Conservation (phyloP, 2,113 vertebrate species). For the Petromus typicus region DNA sequence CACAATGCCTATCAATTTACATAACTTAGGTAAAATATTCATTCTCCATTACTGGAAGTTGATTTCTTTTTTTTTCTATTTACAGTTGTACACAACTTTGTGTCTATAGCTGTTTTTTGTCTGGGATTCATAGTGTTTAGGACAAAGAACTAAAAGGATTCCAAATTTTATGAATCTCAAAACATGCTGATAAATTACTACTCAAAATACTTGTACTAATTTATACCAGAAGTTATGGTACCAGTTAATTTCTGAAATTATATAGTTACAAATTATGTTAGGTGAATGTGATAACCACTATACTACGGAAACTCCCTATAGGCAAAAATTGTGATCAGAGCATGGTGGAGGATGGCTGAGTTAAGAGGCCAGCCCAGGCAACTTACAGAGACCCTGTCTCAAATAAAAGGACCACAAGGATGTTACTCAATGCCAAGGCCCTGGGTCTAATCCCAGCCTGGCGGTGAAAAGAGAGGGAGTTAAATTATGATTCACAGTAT, state of each 20-base stretch:
- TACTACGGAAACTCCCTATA: too few relatives aligned
- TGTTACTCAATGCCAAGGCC: background rate
- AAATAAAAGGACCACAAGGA: background rate
- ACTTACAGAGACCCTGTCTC: background rate
- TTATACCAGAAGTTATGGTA: background rate
- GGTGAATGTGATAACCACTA: too few relatives aligned
- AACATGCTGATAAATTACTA: background rate
- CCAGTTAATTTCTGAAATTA: constrained; percentile 16
- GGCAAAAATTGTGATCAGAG: background rate
- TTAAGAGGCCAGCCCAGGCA: background rate
- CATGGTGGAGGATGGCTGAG: background rate
- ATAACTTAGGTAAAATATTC: background rate
- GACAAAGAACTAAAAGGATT: background rate
- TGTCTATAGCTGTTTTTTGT: background rate
- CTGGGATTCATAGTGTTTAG: background rate
- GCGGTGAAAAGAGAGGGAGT: background rate
- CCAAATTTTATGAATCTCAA: background rate
- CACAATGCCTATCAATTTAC: background rate
- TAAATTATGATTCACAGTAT: background rate
- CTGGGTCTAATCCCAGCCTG: background rate
- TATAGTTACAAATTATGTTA: too few relatives aligned
- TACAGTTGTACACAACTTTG: background rate
- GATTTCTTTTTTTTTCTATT: background rate
- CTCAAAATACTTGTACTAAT: background rate
- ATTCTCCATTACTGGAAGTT: background rate